A percentile compares a stretch with the other conserved stretches of the same genome.
phyloP scores from a whole-genome alignment of 1,140 invertebrate species.

The Drosophila rhopaloa region DNA sequence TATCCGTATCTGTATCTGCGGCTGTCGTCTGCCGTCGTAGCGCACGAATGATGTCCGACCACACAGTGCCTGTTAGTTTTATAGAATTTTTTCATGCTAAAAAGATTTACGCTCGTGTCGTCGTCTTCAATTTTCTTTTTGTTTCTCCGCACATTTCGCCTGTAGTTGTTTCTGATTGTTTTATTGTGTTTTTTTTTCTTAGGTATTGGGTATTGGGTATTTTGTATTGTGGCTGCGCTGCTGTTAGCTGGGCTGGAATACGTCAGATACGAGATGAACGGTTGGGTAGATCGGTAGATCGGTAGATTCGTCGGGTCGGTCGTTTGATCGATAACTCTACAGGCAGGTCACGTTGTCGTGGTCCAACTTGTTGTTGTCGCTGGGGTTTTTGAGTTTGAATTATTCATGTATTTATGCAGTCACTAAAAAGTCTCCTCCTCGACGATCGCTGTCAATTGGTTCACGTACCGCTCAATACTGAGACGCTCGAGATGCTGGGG shows the following conservation, averaged over 20 bases:
- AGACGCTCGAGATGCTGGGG: slow-evolving; percentile 15
- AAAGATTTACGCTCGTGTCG: slow-evolving; percentile 81
- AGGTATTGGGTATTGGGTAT: not conserved
- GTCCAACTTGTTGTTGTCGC: slow-evolving; percentile 42
- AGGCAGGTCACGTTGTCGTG: slow-evolving; percentile 71
- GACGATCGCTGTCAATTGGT: slow-evolving; percentile 58
- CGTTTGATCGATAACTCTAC: slow-evolving; percentile 75
- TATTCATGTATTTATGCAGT: slow-evolving; percentile 73
- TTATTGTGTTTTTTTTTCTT: slow-evolving; percentile 29
- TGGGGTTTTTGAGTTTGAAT: slow-evolving; percentile 64
- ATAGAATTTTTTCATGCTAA: slow-evolving; percentile 84
- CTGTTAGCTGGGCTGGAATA: slow-evolving; percentile 35
- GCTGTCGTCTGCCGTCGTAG: slow-evolving; percentile 67
- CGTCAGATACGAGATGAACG: slow-evolving; percentile 5
- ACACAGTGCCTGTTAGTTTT: slow-evolving; percentile 84
- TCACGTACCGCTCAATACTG: slow-evolving; percentile 68
- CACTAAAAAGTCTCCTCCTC: slow-evolving; percentile 48
- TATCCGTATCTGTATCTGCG: slow-evolving; percentile 55
- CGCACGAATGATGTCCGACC: slow-evolving; percentile 77
- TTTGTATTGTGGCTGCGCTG: slow-evolving; percentile 17
- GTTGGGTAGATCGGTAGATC: slow-evolving; percentile 35
- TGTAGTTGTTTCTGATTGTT: slow-evolving; percentile 40
- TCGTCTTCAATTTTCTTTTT: slow-evolving; percentile 80
- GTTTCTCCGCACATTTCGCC: slow-evolving; percentile 73
- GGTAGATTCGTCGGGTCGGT: slow-evolving; percentile 37